Evolutionary conservation across 2,797 vertebrate genomes (phyloP).

Genomic region (Pyrocephalus nanus): DNA sequence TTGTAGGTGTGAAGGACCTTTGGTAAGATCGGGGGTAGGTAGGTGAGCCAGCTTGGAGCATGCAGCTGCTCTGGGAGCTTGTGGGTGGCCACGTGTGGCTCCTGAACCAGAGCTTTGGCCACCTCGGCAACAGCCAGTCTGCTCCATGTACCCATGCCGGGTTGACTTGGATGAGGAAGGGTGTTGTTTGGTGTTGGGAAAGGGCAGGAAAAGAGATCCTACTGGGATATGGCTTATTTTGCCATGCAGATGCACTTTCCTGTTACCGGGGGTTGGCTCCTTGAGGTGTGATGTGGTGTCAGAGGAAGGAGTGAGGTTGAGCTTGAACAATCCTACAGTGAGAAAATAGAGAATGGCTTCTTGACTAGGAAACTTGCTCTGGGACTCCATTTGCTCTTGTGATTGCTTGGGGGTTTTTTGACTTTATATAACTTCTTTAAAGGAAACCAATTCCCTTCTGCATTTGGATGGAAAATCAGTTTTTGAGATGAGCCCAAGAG

Average conservation of each 20-base stretch:
- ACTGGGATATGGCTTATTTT: not conserved
- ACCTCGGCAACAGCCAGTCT: not conserved
- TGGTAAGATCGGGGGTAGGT: not conserved
- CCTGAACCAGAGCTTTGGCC: constrained; percentile 31
- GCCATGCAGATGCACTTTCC: not conserved
- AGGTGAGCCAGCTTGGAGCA: not conserved
- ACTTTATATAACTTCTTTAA: not conserved
- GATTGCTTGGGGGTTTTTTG: not conserved
- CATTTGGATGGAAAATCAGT: not conserved
- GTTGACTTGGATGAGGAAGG: not conserved
- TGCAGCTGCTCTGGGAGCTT: not conserved
- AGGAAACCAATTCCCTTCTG: not conserved
- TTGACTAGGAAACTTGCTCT: not conserved
- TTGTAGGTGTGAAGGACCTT: not conserved
- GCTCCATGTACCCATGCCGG: fast-evolving
- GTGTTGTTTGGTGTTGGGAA: not conserved
- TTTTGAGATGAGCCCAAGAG: not conserved
- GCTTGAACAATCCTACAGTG: not conserved
- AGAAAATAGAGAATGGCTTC: not conserved
- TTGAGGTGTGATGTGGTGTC: not conserved
- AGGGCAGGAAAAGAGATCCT: not conserved
- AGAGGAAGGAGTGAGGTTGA: not conserved
- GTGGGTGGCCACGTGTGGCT: not conserved
- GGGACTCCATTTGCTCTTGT: not conserved
- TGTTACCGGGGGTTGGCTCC: fast-evolving